A percentile compares a stretch with the other conserved stretches of the same genome.
These are phyloP conservation scores for Chrysemys picta DNA, from an alignment of 2,113 vertebrate species.

Conservation along the genomic window DNA sequence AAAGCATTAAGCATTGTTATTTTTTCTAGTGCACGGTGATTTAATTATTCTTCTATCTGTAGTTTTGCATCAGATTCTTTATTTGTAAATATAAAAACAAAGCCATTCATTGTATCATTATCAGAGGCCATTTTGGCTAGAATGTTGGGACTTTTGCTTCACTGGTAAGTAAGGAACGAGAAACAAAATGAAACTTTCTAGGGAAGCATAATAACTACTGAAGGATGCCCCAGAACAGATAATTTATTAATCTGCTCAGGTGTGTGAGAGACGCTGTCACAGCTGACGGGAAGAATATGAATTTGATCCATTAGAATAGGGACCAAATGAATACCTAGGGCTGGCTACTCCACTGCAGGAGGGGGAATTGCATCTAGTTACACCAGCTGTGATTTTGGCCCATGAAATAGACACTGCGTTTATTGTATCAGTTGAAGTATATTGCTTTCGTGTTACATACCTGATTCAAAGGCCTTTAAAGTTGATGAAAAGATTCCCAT, in stretches of 20 bases:
- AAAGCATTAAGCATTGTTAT: constrained; percentile 6
- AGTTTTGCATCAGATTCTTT: not conserved
- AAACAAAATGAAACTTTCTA: rapidly evolving
- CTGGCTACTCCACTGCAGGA: not conserved
- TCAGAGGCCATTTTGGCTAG: not conserved
- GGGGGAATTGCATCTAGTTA: not conserved
- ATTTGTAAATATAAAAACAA: not conserved
- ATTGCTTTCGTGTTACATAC: not conserved
- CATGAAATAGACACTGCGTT: not conserved
- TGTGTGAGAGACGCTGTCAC: not conserved
- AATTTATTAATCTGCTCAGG: rapidly evolving
- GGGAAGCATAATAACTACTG: not conserved
- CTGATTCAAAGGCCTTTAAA: not conserved
- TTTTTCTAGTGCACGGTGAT: not conserved
- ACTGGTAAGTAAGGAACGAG: not conserved
- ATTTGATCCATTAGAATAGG: not conserved
- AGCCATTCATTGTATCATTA: not conserved
- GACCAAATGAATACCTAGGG: not conserved
- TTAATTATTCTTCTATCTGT: not conserved
- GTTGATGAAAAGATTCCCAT: not conserved
- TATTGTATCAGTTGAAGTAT: not conserved
- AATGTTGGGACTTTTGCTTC: not conserved
- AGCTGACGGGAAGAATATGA: rapidly evolving
- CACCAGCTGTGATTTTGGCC: not conserved
- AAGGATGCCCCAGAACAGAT: not conserved